phyloP scores from a whole-genome alignment of 2,888 invertebrate species.

The Fragum fragum region DNA sequence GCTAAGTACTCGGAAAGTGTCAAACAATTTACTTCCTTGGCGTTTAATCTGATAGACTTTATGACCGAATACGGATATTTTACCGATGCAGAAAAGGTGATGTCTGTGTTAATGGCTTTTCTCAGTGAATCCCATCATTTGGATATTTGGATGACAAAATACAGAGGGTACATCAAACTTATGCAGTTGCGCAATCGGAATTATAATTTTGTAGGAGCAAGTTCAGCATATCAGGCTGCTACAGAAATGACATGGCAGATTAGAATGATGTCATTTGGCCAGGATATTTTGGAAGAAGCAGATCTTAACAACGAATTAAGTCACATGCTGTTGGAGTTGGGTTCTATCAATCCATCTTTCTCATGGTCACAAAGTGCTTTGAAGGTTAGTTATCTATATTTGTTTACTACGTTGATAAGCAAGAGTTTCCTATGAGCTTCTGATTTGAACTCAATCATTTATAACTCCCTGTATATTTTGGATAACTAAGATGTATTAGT shows the following conservation, averaged over 20 bases:
- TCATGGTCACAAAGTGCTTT: slow-evolving; percentile 80
- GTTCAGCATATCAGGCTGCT: slow-evolving; percentile 77
- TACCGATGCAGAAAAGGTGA: slow-evolving; percentile 75
- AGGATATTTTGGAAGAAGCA: slow-evolving; percentile 78
- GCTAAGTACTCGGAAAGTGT: slow-evolving; percentile 71
- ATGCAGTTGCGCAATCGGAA: slow-evolving; percentile 80
- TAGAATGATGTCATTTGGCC: slow-evolving; percentile 83
- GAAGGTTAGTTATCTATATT: slow-evolving; percentile 71
- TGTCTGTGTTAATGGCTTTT: slow-evolving; percentile 73
- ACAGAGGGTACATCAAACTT: slow-evolving; percentile 79
- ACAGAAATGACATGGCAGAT: slow-evolving; percentile 79
- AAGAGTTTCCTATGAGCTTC: too few species aligned
- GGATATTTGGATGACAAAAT: slow-evolving; percentile 81
- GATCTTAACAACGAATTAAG: slow-evolving; percentile 77
- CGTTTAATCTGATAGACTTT: slow-evolving; percentile 77
- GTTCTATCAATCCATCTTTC: slow-evolving; percentile 79
- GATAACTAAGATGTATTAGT: too few species aligned
- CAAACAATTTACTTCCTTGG: slow-evolving; percentile 76
- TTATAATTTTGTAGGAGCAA: slow-evolving; percentile 75
- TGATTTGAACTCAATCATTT: too few species aligned
- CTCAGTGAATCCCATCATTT: slow-evolving; percentile 75
- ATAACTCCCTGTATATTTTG: too few species aligned
- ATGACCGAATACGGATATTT: slow-evolving; percentile 78
- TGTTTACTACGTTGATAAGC: too few species aligned
- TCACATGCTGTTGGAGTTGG: slow-evolving; percentile 78